Evolutionary conservation across 1,140 invertebrate genomes (phyloP).

Genomic region (Chlorops oryzae): DNA sequence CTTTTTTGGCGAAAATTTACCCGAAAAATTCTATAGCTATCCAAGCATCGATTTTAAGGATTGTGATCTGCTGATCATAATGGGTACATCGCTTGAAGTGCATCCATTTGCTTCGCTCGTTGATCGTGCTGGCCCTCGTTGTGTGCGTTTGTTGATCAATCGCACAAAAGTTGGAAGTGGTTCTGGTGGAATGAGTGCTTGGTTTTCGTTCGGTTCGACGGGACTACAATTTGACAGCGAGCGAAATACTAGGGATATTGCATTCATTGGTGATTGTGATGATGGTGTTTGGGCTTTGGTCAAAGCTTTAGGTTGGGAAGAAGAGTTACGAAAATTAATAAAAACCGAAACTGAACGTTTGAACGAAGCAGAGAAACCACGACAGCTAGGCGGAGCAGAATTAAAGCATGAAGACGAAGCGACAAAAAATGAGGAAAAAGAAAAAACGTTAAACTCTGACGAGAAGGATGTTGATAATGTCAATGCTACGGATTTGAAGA

Average conservation of each 20-base stretch:
- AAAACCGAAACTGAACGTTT: slow-evolving; percentile 53
- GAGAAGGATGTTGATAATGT: too few relatives aligned
- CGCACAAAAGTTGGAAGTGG: slow-evolving; percentile 64
- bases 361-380: slow-evolving; percentile 27
- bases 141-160: slow-evolving; percentile 80
- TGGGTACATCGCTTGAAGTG: slow-evolving; percentile 91
- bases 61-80: slow-evolving; percentile 89
- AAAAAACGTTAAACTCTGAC: background rate
- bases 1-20: slow-evolving; percentile 88
- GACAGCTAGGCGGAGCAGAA: background rate
- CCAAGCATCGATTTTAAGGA: slow-evolving; percentile 69
- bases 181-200: slow-evolving; percentile 46
- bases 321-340: slow-evolving; percentile 57
- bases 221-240: slow-evolving; percentile 61
- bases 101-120: slow-evolving; percentile 92
- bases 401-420: background rate
- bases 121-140: slow-evolving; percentile 60
- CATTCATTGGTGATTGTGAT: slow-evolving; percentile 82
- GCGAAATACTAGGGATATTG: slow-evolving; percentile 72
- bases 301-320: slow-evolving; percentile 76
- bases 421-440: background rate
- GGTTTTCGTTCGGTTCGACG: slow-evolving; percentile 22
- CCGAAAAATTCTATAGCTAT: slow-evolving; percentile 64
- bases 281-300: slow-evolving; percentile 72
- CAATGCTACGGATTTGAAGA: background rate